A percentile compares a stretch with the other conserved stretches of the same genome.
phyloP scores from a whole-genome alignment of 1,140 invertebrate species.

The Panulirus ornatus region DNA sequence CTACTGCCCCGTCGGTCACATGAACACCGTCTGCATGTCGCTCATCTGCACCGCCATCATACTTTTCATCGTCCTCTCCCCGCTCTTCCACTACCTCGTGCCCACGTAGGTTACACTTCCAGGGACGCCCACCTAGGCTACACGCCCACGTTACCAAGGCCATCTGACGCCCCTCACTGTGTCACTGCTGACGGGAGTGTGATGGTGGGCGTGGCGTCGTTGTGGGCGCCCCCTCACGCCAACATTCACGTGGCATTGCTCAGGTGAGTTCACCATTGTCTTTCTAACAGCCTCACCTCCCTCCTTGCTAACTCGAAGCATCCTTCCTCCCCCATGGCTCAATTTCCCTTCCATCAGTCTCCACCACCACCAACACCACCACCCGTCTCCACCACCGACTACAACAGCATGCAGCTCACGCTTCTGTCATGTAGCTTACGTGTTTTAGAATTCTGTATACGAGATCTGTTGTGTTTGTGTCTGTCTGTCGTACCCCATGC shows the following conservation, averaged over 20 bases:
- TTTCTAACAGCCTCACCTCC: too few species aligned
- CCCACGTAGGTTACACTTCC: slow-evolving; percentile 50
- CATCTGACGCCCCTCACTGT: not conserved
- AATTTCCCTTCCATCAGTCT: too few species aligned
- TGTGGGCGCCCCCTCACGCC: not conserved
- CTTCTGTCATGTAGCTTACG: too few species aligned
- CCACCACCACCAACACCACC: too few species aligned
- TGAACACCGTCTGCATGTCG: slow-evolving; percentile 70
- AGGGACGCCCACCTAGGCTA: not conserved
- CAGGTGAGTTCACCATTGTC: slow-evolving; percentile 1
- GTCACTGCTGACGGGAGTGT: not conserved
- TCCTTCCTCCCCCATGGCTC: too few species aligned
- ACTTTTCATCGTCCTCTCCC: slow-evolving; percentile 70
- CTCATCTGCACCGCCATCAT: slow-evolving; percentile 63
- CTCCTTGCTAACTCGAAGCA: too few species aligned
- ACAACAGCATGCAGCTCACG: too few species aligned
- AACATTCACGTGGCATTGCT: not conserved
- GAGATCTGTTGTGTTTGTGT: too few species aligned
- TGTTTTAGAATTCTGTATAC: too few species aligned
- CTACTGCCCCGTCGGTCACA: slow-evolving; percentile 69
- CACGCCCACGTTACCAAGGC: not conserved
- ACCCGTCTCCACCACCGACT: too few species aligned
- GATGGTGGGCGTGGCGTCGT: slow-evolving; percentile 1
- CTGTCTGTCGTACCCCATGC: too few species aligned
- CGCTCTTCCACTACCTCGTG: slow-evolving; percentile 71